Conservation (phyloP, 2,888 invertebrate genomes). For the Acanthosepion lycidas region DNA sequence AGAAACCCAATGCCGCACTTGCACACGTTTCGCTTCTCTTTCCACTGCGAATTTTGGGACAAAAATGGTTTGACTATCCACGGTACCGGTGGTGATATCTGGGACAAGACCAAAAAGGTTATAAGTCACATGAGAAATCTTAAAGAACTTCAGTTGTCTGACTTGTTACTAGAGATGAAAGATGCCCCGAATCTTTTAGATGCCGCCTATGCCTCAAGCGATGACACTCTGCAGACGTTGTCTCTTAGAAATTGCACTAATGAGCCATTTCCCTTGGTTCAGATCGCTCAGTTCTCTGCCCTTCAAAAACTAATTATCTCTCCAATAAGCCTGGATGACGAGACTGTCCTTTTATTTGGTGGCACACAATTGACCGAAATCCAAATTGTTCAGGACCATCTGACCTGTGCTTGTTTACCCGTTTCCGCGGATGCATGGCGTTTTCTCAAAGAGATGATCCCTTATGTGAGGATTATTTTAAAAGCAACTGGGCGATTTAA, state of each 20-base stretch:
- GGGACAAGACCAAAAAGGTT: slow-evolving; percentile 76
- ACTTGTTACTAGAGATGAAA: slow-evolving; percentile 82
- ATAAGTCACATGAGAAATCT: slow-evolving; percentile 81
- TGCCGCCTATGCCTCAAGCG: slow-evolving; percentile 80
- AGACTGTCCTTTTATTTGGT: slow-evolving; percentile 82
- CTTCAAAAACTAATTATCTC: slow-evolving; percentile 78
- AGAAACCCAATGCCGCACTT: slow-evolving; percentile 66
- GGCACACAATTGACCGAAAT: slow-evolving; percentile 80
- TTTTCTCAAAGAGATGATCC: slow-evolving; percentile 79
- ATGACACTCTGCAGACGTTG: slow-evolving; percentile 80
- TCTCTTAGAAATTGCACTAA: slow-evolving; percentile 85
- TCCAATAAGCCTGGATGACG: slow-evolving; percentile 83
- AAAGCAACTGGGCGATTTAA: slow-evolving; percentile 78
- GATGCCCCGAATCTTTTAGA: slow-evolving; percentile 83
- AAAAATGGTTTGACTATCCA: slow-evolving; percentile 77
- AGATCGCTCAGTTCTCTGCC: slow-evolving; percentile 85
- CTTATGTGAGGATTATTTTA: slow-evolving; percentile 81
- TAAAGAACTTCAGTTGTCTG: slow-evolving; percentile 81
- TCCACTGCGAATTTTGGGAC: slow-evolving; percentile 78
- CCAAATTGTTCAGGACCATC: slow-evolving; percentile 83
- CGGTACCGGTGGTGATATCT: slow-evolving; percentile 82
- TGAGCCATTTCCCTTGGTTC: slow-evolving; percentile 81
- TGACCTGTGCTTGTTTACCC: slow-evolving; percentile 67
- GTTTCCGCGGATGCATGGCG: slow-evolving; percentile 76
- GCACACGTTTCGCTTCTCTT: slow-evolving; percentile 79